Evolutionary conservation across 2,888 invertebrate genomes (phyloP).

Genomic region (Thymelicus lineola): DNA sequence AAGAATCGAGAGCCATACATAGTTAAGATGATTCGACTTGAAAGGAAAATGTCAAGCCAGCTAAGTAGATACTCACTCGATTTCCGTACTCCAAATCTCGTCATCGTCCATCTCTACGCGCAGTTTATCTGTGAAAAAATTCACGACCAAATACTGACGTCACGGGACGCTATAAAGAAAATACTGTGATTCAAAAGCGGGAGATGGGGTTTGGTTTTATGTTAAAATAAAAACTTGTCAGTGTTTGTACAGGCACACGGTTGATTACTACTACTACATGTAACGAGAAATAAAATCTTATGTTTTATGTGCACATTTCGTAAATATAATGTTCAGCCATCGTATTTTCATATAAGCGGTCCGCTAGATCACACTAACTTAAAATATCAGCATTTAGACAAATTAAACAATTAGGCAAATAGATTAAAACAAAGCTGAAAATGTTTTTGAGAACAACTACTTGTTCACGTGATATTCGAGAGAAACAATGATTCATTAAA

Average conservation of each 20-base stretch:
- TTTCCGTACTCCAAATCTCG: conserved; percentile 65
- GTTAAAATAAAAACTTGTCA: conserved; percentile 30
- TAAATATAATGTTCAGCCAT: not conserved
- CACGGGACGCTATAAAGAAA: conserved; percentile 40
- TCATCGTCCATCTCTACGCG: conserved; percentile 53
- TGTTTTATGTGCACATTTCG: conserved; percentile 15
- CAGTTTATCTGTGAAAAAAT: conserved; percentile 45
- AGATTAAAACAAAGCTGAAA: not conserved
- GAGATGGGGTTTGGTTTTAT: conserved; percentile 33
- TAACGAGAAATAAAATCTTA: conserved; percentile 10
- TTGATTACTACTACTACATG: conserved; percentile 14
- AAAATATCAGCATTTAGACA: not conserved
- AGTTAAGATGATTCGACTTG: conserved; percentile 1
- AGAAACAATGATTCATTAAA: conserved; percentile 24
- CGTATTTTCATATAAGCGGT: not conserved
- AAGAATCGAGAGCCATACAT: not conserved
- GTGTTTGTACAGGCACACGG: conserved; percentile 28
- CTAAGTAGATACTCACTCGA: conserved; percentile 62
- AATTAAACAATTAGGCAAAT: conserved; percentile 1
- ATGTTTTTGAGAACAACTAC: not conserved
- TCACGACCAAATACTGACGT: conserved; percentile 38
- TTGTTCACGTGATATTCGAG: not conserved
- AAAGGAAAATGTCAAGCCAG: conserved; percentile 10
- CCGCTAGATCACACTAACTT: not conserved
- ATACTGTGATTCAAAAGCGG: conserved; percentile 32